These are phyloP conservation scores for Nothoprocta pentlandii DNA, from an alignment of 2,113 vertebrate genomes.

Conservation along the genomic window DNA sequence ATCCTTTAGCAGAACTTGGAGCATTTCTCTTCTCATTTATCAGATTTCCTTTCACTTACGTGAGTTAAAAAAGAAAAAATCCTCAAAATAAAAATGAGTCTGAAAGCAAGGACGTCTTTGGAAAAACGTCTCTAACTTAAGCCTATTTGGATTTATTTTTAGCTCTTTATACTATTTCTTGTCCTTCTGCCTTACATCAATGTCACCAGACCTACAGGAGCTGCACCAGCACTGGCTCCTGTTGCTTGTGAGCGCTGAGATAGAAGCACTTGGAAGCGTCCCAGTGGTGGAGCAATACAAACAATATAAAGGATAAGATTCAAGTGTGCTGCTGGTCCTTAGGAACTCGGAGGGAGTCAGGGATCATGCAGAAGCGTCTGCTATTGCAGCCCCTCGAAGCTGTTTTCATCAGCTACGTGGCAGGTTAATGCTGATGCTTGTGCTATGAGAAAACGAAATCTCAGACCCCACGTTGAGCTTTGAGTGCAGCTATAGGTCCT, in stretches of 20 bases:
- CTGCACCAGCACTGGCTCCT: neutral
- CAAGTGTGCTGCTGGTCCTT: neutral
- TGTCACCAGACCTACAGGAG: neutral
- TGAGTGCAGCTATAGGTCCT: neutral
- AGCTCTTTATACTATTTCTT: slow-evolving; percentile 2
- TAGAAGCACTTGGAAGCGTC: neutral
- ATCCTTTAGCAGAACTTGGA: neutral
- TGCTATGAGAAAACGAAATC: neutral
- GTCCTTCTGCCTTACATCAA: slow-evolving; percentile 29
- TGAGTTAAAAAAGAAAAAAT: neutral
- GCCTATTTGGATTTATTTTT: slow-evolving; percentile 46
- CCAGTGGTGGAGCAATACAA: neutral
- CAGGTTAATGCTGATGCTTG: slow-evolving; percentile 13
- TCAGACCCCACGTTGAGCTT: neutral
- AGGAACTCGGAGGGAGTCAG: neutral
- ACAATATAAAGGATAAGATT: neutral
- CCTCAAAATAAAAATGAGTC: neutral
- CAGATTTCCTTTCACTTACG: slow-evolving; percentile 1
- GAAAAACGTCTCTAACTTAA: neutral
- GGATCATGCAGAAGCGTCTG: neutral
- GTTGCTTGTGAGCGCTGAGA: neutral
- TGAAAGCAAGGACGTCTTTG: neutral
- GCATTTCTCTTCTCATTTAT: slow-evolving; percentile 5
- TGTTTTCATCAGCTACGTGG: neutral
- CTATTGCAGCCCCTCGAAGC: neutral